Conservation (phyloP, 2,113 vertebrate genomes). For the Coryphaenoides rupestris region DNA sequence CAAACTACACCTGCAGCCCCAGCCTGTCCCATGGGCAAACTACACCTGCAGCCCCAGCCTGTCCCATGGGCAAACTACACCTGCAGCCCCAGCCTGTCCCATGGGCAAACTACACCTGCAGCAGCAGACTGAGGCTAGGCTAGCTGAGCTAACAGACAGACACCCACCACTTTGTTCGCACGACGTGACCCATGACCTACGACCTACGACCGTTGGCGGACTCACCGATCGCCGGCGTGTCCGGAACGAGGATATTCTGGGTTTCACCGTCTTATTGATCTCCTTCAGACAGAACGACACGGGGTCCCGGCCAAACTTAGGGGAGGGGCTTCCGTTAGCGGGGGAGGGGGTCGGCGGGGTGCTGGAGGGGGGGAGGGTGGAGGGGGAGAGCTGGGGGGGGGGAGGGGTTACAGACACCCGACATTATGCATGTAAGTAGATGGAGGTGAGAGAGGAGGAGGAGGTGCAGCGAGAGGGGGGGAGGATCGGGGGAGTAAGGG, state of each 20-base stretch:
- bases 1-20: too few relatives aligned
- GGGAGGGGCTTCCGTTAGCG: constrained; percentile 85
- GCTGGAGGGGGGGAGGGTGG: constrained; percentile 69
- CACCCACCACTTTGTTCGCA: too few relatives aligned
- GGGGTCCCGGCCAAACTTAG: constrained; percentile 86
- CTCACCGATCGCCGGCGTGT: constrained; percentile 88
- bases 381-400: constrained; percentile 57
- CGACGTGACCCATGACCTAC: constrained; percentile 31
- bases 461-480: background rate
- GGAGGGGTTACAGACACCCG: constrained; percentile 51
- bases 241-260: constrained; percentile 88
- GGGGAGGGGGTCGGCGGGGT: constrained; percentile 72
- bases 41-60: too few relatives aligned
- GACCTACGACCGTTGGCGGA: constrained; percentile 49
- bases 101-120: too few relatives aligned
- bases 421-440: constrained; percentile 36
- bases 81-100: too few relatives aligned
- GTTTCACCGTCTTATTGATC: constrained; percentile 96
- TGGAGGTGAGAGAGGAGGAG: constrained; percentile 24
- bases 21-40: too few relatives aligned
- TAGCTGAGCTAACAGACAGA: too few relatives aligned
- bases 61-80: too few relatives aligned
- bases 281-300: constrained; percentile 92
- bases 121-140: too few relatives aligned
- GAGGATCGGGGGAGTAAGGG: constrained; percentile 12